Evolutionary conservation across 2,797 vertebrate genomes (phyloP).

Genomic region (Novumbra hubbsi): DNA sequence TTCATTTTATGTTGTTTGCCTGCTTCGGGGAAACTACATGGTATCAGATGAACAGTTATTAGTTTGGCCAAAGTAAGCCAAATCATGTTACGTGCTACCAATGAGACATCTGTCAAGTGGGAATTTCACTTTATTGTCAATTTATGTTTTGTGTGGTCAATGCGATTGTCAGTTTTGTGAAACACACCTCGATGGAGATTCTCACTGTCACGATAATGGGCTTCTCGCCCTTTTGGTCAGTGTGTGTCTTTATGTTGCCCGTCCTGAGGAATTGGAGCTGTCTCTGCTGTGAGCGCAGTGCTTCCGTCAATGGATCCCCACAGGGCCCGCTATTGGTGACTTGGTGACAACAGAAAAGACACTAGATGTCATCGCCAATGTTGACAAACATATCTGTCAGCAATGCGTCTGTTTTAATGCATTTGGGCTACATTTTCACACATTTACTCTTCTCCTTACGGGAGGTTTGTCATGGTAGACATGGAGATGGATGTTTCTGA

Average conservation of each 20-base stretch:
- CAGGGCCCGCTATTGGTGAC: not conserved
- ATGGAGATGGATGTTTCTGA: not conserved
- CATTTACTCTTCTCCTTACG: not conserved
- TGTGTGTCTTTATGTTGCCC: not conserved
- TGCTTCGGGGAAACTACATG: not conserved
- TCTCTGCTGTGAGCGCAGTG: not conserved
- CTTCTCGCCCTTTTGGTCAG: not conserved
- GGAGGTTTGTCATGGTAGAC: not conserved
- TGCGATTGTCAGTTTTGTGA: not conserved
- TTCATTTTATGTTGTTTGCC: not conserved
- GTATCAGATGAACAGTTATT: not conserved
- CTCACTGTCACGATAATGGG: not conserved
- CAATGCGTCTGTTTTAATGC: not conserved
- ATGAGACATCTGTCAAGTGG: not conserved
- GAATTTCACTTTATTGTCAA: not conserved
- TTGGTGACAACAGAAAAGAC: not conserved
- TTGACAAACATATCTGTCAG: not conserved
- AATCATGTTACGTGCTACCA: not conserved
- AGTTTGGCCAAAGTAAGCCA: not conserved
- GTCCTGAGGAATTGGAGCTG: not conserved
- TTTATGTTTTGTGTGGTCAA: not conserved
- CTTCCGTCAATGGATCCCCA: not conserved
- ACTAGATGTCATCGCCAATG: not conserved
- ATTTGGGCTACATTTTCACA: not conserved
- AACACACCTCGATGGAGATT: constrained; percentile 5